A percentile compares a stretch with the other conserved stretches of the same genome.
Evolutionary conservation across 2,113 vertebrate species (phyloP).

Genomic region (Nibea coibor): DNA sequence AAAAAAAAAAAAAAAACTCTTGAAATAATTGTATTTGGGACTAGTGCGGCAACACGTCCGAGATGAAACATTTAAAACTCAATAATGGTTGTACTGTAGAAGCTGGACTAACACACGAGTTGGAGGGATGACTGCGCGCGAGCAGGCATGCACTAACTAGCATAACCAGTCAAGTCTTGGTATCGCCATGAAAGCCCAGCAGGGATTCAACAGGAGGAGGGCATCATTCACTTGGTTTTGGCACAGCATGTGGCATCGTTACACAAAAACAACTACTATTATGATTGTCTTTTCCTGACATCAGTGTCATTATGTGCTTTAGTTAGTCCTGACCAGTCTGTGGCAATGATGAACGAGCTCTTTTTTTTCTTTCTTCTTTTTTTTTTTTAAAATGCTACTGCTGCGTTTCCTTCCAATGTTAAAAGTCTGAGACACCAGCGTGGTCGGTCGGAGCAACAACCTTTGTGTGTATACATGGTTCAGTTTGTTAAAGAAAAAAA

Average conservation of each 20-base stretch:
- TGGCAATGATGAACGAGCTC: background rate
- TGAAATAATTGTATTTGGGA: slow-evolving; percentile 2
- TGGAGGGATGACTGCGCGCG: background rate
- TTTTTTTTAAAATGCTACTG: slow-evolving; percentile 1
- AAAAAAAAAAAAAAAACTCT: background rate
- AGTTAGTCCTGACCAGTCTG: slow-evolving; percentile 36
- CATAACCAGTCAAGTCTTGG: slow-evolving; percentile 6
- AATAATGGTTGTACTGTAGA: slow-evolving; percentile 2
- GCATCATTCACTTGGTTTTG: slow-evolving; percentile 64
- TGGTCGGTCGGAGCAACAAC: background rate
- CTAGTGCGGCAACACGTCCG: slow-evolving; percentile 22
- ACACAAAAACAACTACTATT: slow-evolving; percentile 11
- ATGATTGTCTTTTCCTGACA: slow-evolving; percentile 68
- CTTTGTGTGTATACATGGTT: background rate
- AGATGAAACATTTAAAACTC: slow-evolving; percentile 36
- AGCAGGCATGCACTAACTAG: slow-evolving; percentile 20
- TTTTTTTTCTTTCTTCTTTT: background rate
- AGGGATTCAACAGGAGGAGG: slow-evolving; percentile 31
- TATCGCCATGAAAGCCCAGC: slow-evolving; percentile 35
- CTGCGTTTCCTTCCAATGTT: slow-evolving; percentile 30
- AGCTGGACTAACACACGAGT: slow-evolving; percentile 25
- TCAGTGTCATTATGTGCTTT: slow-evolving; percentile 63
- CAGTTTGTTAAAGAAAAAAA: background rate
- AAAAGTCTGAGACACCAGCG: background rate
- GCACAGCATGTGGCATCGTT: slow-evolving; percentile 65